Base-by-base conservation (phyloP, 2,888 invertebrate species). In the Lucinisca nassula region DNA sequence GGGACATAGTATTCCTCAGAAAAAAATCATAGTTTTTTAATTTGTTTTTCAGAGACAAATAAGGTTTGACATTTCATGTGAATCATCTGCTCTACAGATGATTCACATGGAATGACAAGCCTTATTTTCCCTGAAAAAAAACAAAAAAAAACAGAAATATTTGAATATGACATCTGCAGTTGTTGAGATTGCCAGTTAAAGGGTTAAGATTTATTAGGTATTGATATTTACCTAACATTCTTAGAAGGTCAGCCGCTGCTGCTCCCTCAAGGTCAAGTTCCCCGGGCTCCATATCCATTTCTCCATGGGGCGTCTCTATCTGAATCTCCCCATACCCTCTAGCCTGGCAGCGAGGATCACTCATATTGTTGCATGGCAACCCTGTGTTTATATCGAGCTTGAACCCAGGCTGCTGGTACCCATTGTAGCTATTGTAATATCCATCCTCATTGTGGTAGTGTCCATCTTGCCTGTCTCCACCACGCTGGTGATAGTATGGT, bases 191-290 rank as follows among this genome's bases (percentile, higher is more conserved):
- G n/a, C n/a, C n/a, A n/a, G n/a, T n/a, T n/a, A n/a, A n/a, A n/a
- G n/a, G n/a, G n/a, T n/a, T n/a, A n/a, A n/a, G n/a, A n/a, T n/a
- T n/a, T n/a, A n/a, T n/a, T n/a, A n/a, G n/a, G n/a, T n/a, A n/a
- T n/a, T n/a, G n/a, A n/a, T 21, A n/a, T 1, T 58, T 58, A 30
- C 82, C 84, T 21, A 87, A 30, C 14, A 38, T 76, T 58, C 75
- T 40, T 14, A 90, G 84, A 0, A 90, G 79, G 10, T 81, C 70
- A 27, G 55, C 37, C 0, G 90, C 90, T 32, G 79, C 76, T 14
- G 85, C 77, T 17, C 90, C 90, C 38, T 90, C 90, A 8, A 90
- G 51, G 73, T 90, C 90, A 61, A 90, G 70, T 37, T 90, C 90
- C 3, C 79, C 81, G 4, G 87, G 85, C 55, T 90, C 89, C 67